These are phyloP conservation scores for Arvicanthis niloticus DNA, from an alignment of 2,113 vertebrate genomes.

Conservation along the genomic window DNA sequence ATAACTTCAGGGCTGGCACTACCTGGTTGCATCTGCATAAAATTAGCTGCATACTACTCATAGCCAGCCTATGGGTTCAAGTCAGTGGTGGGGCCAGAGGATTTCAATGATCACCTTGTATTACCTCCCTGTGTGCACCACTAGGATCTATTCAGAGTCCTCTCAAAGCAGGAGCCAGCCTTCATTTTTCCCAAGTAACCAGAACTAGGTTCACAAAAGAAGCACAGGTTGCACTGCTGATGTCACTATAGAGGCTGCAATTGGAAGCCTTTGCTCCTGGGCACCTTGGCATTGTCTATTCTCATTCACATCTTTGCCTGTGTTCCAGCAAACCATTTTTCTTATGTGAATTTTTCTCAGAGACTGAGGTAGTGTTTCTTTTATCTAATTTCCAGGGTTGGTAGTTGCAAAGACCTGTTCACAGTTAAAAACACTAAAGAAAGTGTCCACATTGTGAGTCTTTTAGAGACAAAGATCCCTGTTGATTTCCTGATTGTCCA, in stretches of 20 bases:
- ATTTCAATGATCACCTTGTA: fast-evolving
- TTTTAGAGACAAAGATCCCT: too few species aligned
- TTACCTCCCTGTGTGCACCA: fast-evolving
- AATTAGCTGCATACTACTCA: too few species aligned
- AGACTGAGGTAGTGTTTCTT: background rate
- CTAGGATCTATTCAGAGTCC: background rate
- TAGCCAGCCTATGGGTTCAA: background rate
- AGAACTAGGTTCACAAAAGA: background rate
- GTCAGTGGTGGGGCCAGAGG: background rate
- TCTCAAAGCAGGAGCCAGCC: background rate
- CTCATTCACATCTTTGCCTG: fast-evolving
- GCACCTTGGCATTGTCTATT: background rate
- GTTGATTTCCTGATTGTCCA: too few species aligned
- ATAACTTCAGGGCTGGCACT: fast-evolving
- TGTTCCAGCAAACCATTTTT: fast-evolving
- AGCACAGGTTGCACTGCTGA: fast-evolving
- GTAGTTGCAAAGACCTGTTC: background rate
- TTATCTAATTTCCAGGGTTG: background rate
- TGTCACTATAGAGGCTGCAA: fast-evolving
- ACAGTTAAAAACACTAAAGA: background rate
- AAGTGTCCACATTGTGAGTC: background rate
- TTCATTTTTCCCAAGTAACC: background rate
- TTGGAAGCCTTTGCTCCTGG: background rate
- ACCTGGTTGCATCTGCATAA: background rate
- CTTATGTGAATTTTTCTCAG: fast-evolving